Evolutionary conservation across 1,140 invertebrate species (phyloP).

Genomic region (Scaptomyza pallida): DNA sequence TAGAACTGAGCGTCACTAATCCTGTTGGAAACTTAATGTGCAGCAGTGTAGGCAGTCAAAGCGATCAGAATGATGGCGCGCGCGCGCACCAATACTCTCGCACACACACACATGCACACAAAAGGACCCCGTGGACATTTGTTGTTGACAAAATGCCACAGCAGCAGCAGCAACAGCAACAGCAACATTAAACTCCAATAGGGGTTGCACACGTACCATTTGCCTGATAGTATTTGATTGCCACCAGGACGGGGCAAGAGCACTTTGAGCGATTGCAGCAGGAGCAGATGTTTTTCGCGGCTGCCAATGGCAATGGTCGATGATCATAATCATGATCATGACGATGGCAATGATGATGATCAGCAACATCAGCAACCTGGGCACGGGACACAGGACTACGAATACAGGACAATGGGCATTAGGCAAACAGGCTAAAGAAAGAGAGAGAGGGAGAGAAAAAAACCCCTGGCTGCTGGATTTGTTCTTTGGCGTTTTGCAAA

Average conservation of each 20-base stretch:
- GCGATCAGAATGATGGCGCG: constrained; percentile 14
- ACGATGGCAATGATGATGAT: background rate
- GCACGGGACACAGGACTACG: constrained; percentile 55
- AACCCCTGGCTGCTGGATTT: constrained; percentile 21
- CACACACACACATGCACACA: constrained; percentile 1
- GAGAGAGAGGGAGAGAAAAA: constrained; percentile 3
- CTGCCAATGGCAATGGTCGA: constrained; percentile 39
- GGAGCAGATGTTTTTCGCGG: constrained; percentile 82
- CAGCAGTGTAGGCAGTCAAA: constrained; percentile 34
- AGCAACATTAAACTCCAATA: constrained; percentile 51
- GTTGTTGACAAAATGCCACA: constrained; percentile 64
- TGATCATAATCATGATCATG: constrained; percentile 1
- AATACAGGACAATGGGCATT: constrained; percentile 55
- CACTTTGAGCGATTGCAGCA: constrained; percentile 76
- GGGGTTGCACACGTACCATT: constrained; percentile 62
- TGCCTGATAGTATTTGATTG: constrained; percentile 52
- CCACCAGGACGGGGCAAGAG: constrained; percentile 5
- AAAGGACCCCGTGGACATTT: constrained; percentile 57
- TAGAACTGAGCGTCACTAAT: constrained; percentile 50
- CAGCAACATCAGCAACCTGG: constrained; percentile 15
- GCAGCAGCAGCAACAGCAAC: constrained; percentile 47
- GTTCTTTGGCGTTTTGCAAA: constrained; percentile 49
- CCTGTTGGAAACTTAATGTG: constrained; percentile 62
- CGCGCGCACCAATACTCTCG: constrained; percentile 29
- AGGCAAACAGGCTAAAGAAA: constrained; percentile 23